Evolutionary conservation across 2,113 vertebrate genomes (phyloP).

Genomic region (Narcine bancroftii): DNA sequence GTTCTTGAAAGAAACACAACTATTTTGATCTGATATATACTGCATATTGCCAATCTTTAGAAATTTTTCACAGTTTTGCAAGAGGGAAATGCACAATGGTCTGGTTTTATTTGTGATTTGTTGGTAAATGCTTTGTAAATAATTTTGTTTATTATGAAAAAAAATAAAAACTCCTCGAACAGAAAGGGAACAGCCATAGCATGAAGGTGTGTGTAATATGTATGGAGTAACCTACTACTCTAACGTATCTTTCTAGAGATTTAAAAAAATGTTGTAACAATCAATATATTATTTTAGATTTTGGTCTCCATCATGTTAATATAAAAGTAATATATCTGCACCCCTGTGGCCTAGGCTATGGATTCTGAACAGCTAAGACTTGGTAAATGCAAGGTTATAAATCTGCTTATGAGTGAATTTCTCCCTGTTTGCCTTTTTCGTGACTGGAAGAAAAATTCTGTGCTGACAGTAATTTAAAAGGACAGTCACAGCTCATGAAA

Average conservation of each 20-base stretch:
- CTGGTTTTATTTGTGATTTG: neutral
- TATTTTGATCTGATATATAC: neutral
- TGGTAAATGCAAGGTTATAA: conserved; percentile 40
- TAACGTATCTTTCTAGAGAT: neutral
- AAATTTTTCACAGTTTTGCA: neutral
- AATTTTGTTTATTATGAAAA: neutral
- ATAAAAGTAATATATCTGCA: neutral
- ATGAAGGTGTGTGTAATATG: conserved; percentile 15
- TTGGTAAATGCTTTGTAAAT: neutral
- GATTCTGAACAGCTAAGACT: neutral
- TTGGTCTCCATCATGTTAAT: conserved; percentile 25
- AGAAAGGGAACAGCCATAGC: too few relatives aligned
- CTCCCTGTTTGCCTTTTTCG: conserved; percentile 53
- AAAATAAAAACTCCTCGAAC: conserved; percentile 11
- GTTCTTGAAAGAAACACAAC: neutral
- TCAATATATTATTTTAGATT: neutral
- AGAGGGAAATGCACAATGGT: neutral
- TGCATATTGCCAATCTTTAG: neutral
- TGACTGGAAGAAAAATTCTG: conserved; percentile 72
- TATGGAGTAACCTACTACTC: neutral
- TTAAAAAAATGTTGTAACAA: neutral
- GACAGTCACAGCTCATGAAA: conserved; percentile 91
- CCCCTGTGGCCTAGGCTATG: conserved; percentile 10
- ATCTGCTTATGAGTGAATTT: conserved; percentile 39
- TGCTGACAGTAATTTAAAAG: conserved; percentile 79